Base-by-base conservation (phyloP, 2,888 invertebrate genomes). In the Augiades crinisus region DNA sequence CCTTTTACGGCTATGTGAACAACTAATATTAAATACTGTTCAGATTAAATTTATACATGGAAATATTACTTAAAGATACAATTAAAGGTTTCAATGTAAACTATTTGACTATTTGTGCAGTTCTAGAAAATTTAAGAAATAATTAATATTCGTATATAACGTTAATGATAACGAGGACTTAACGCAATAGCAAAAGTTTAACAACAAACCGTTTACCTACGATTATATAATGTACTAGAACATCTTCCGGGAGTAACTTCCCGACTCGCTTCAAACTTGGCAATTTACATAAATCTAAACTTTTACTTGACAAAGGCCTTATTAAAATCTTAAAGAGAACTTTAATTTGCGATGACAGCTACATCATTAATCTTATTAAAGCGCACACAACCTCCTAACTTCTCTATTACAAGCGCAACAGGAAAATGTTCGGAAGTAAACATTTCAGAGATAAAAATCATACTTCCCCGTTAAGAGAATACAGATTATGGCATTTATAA, bases 271-370 rank as follows among this genome's bases (percentile, higher is more conserved):
- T 37, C 44, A 66, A 80, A 80, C 78, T 83, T 81, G 63, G 64
- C 70, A 79, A 82, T 82, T 75, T 79, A 72, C 78, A 76, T 70
- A 70, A 76, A 77, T 68, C 68, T 62, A 54, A 81, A 81, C 69
- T 80, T 81, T 71, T 62, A 56, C 69, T 68, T 63, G 67, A 80
- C 80, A 78, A 77, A 72, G 72, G 74, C 75, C 72, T 78, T 79
- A 81, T 80, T 82, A 81, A 81, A 82, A 81, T 81, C 75, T 80
- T 72, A 70, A 76, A 75, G 77, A 70, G 66, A 76, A 78, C 77
- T 79, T 78, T 80, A 82, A 84, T 84, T 78, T 78, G 75, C 71
- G 72, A 70, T 70, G 81, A 76, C 83, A 72, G 81, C 68, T 59
- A 69, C 70, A 78, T 77, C 83, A 81, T 83, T 78, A 83, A 86